phyloP scores from a whole-genome alignment of 1,140 invertebrate genomes.

The Anoplolepis gracilipes region DNA sequence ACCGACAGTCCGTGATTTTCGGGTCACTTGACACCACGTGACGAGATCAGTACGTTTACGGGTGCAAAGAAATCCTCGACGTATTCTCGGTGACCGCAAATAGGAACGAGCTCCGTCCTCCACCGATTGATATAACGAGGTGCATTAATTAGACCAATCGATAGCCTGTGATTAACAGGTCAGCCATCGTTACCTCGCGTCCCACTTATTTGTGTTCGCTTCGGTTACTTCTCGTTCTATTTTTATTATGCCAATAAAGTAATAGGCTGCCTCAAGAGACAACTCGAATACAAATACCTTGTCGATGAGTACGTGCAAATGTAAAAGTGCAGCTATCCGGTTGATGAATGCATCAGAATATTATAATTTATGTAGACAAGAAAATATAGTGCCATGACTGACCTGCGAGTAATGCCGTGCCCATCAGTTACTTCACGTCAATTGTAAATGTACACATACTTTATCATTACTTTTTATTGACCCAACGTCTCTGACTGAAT shows the following conservation, averaged over 20 bases:
- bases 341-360: constrained; percentile 58
- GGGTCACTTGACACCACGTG: constrained; percentile 30
- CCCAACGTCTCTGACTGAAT: neutral
- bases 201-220: constrained; percentile 43
- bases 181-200: constrained; percentile 47
- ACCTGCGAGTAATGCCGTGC: constrained; percentile 36
- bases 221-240: constrained; percentile 18
- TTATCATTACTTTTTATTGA: neutral
- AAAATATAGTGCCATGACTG: constrained; percentile 30
- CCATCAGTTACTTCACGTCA: constrained; percentile 28
- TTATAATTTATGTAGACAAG: constrained; percentile 51
- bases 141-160: constrained; percentile 58
- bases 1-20: constrained; percentile 44
- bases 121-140: constrained; percentile 48
- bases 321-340: constrained; percentile 20
- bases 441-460: neutral
- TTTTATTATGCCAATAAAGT: constrained; percentile 55
- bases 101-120: constrained; percentile 5
- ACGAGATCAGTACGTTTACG: constrained; percentile 32
- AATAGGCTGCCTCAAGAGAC: neutral
- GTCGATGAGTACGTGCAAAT: constrained; percentile 47
- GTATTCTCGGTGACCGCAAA: constrained; percentile 15
- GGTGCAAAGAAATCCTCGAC: constrained; percentile 32
- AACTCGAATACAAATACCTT: constrained; percentile 42
- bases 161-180: constrained; percentile 56